Evolutionary conservation across 2,888 invertebrate species (phyloP).

Genomic region (Dicycla oo): DNA sequence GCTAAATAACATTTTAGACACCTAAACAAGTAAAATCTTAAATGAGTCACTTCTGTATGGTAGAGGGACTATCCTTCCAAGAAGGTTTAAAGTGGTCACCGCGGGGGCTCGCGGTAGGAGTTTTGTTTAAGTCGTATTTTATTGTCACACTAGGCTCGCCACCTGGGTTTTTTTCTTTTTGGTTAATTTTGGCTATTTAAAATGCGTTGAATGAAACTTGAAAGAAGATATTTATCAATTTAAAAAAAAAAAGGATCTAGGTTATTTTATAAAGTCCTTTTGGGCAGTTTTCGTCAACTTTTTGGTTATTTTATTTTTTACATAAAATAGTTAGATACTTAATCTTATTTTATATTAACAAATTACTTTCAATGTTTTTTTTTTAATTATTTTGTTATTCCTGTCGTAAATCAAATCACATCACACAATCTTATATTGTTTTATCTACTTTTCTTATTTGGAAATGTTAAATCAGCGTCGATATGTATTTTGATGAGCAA

Average conservation of each 20-base stretch:
- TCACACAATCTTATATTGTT: constrained; percentile 16
- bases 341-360: background rate
- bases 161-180: constrained; percentile 60
- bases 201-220: constrained; percentile 46
- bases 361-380: background rate
- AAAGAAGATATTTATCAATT: constrained; percentile 51
- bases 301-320: no score
- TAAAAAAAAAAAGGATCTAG: constrained; percentile 18
- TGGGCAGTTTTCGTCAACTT: background rate
- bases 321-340: background rate
- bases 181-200: constrained; percentile 56
- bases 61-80: constrained; percentile 71
- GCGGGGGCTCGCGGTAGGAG: constrained; percentile 74
- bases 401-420: constrained; percentile 17
- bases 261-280: background rate
- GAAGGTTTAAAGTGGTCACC: constrained; percentile 77
- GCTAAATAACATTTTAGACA: constrained; percentile 53
- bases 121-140: constrained; percentile 72
- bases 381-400: background rate
- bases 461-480: constrained; percentile 10
- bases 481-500: constrained; percentile 8
- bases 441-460: constrained; percentile 7
- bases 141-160: constrained; percentile 72
- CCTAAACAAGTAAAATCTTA: constrained; percentile 56
- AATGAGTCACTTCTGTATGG: constrained; percentile 70